These are phyloP conservation scores for Siniperca obscura DNA, from an alignment of 2,797 vertebrate species.

Conservation along the genomic window DNA sequence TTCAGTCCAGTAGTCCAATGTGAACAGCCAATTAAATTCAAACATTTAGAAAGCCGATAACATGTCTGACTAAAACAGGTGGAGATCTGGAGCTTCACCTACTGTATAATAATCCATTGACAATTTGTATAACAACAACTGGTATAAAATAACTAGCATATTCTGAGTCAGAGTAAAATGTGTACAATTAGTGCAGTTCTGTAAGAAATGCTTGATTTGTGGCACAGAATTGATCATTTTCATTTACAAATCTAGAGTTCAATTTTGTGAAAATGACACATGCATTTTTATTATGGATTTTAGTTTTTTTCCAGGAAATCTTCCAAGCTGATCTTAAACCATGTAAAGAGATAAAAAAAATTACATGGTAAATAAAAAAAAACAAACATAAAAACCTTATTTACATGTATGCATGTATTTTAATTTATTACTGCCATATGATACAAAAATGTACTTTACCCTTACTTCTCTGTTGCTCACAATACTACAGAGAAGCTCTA, in stretches of 20 bases:
- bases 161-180: background rate
- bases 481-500: background rate
- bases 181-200: background rate
- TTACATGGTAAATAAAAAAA: background rate
- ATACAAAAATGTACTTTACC: background rate
- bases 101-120: background rate
- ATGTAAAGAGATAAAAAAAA: background rate
- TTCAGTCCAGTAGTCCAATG: constrained; percentile 8
- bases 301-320: background rate
- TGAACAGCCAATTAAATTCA: constrained; percentile 27
- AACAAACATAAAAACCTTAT: background rate
- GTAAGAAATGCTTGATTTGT: background rate
- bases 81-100: constrained; percentile 12
- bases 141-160: background rate
- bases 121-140: constrained; percentile 5
- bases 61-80: background rate
- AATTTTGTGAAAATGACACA: background rate
- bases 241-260: background rate
- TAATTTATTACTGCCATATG: background rate
- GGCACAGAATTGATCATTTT: background rate
- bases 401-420: background rate
- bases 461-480: background rate
- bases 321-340: background rate
- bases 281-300: background rate
- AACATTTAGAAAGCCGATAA: constrained; percentile 23